Conservation (phyloP, 2,888 invertebrate species). For the Lepidonotus clava region DNA sequence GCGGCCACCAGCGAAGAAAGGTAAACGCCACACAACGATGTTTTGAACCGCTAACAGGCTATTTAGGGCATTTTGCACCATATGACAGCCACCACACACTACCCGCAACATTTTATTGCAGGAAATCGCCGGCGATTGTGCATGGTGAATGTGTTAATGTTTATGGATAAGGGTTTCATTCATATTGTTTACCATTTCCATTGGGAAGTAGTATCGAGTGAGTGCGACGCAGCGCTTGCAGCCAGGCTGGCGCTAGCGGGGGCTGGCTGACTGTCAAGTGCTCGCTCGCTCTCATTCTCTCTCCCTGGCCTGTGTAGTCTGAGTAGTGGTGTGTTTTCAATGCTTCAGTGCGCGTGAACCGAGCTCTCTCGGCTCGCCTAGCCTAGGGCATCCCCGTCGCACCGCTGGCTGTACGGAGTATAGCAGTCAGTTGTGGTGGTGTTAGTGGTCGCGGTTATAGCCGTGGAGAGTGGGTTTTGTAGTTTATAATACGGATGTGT, state of each 20-base stretch:
- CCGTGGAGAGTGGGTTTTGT: no score
- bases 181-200: background rate
- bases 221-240: background rate
- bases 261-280: background rate
- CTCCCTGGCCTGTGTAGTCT: background rate
- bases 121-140: no score
- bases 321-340: background rate
- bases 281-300: background rate
- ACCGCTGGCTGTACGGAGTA: no score
- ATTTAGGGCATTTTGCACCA: background rate
- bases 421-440: no score
- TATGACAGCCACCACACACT: no score
- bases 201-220: background rate
- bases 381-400: no score
- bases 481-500: no score
- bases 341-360: background rate
- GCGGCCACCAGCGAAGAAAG: conserved; percentile 20
- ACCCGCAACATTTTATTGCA: no score
- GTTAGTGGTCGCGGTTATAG: no score
- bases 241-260: background rate
- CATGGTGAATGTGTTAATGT: no score
- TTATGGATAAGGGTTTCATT: background rate
- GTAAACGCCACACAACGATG: background rate
- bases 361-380: no score
- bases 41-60: conserved; percentile 13